Evolutionary conservation across 2,888 invertebrate genomes (phyloP).

Genomic region (Spodoptera picta): DNA sequence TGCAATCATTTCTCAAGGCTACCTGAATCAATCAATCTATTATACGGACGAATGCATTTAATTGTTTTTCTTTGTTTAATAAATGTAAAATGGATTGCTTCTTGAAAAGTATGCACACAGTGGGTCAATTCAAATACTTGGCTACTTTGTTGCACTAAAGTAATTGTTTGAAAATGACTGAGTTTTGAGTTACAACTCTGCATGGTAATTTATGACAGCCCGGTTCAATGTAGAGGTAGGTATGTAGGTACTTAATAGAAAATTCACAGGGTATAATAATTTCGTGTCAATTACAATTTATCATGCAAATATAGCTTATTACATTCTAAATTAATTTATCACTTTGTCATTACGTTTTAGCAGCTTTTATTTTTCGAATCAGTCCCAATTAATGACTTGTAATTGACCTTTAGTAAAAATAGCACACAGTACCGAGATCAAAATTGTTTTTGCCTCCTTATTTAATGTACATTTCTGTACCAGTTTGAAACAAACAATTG

Average conservation of each 20-base stretch:
- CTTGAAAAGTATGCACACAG: slow-evolving; percentile 25
- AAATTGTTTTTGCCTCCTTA: too few species aligned
- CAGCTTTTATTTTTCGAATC: too few species aligned
- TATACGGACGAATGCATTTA: slow-evolving; percentile 47
- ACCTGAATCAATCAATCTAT: slow-evolving; percentile 31
- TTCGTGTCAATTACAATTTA: too few species aligned
- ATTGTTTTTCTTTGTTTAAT: slow-evolving; percentile 35
- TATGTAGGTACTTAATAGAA: not conserved
- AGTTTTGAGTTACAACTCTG: slow-evolving; percentile 25
- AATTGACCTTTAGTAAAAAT: too few species aligned
- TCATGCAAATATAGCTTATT: too few species aligned
- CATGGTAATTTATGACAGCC: slow-evolving; percentile 13
- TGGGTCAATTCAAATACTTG: slow-evolving; percentile 42
- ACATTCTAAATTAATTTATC: too few species aligned
- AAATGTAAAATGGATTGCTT: slow-evolving; percentile 41
- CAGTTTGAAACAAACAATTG: too few species aligned
- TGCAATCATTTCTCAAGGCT: slow-evolving; percentile 62
- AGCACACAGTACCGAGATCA: too few species aligned
- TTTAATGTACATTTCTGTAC: too few species aligned
- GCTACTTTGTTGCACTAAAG: slow-evolving; percentile 44
- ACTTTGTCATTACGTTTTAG: too few species aligned
- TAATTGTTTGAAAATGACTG: slow-evolving; percentile 46
- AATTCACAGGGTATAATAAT: not conserved
- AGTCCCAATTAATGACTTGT: too few species aligned
- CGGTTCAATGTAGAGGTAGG: slow-evolving; percentile 45